These are phyloP conservation scores for Electrophaes corylata DNA, from an alignment of 2,888 invertebrate genomes.

Conservation along the genomic window DNA sequence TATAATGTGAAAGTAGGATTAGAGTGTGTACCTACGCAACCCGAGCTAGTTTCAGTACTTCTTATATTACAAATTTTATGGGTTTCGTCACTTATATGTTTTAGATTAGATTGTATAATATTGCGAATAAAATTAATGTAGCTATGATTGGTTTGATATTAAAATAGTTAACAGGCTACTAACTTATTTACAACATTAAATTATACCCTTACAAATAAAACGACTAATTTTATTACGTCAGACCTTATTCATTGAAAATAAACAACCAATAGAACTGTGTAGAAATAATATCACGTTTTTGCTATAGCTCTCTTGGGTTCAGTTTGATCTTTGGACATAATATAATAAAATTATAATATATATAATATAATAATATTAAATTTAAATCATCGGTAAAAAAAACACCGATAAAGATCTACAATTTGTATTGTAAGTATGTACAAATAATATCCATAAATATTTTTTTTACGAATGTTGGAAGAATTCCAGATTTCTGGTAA, in stretches of 20 bases:
- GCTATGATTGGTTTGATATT: not conserved
- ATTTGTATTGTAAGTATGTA: too few relatives aligned
- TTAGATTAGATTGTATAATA: slow-evolving; percentile 10
- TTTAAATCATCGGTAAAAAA: too few relatives aligned
- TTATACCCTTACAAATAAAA: not conserved
- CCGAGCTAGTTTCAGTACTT: slow-evolving; percentile 27
- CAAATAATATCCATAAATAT: too few relatives aligned
- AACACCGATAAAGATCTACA: too few relatives aligned
- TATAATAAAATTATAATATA: too few relatives aligned
- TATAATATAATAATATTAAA: too few relatives aligned
- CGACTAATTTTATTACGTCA: not conserved
- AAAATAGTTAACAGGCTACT: not conserved
- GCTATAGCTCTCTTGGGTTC: too few relatives aligned
- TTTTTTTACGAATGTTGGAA: too few relatives aligned
- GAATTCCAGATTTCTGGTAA: too few relatives aligned
- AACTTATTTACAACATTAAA: not conserved
- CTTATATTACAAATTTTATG: not conserved
- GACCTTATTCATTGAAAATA: not conserved
- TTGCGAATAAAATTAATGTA: slow-evolving; percentile 7
- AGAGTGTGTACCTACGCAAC: slow-evolving; percentile 35
- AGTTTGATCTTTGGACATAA: too few relatives aligned
- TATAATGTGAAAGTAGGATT: slow-evolving; percentile 41
- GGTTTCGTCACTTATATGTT: slow-evolving; percentile 16
- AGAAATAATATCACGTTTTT: not conserved
- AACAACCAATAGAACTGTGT: not conserved